Evolutionary conservation across 2,888 invertebrate species (phyloP).

Genomic region (Zygothrica quintamaculata): DNA sequence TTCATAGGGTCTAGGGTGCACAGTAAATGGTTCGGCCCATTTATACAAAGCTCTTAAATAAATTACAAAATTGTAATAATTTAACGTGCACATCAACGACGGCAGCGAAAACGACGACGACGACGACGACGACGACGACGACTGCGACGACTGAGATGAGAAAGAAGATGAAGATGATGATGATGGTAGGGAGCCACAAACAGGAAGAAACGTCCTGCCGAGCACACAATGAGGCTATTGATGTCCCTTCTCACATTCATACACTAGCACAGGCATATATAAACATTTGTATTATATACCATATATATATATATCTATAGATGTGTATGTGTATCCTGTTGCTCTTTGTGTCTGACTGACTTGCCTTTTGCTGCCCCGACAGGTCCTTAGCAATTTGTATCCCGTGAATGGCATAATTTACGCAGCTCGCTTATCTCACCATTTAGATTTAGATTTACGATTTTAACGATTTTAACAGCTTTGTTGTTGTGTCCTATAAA

Average conservation of each 20-base stretch:
- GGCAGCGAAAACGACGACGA: background rate
- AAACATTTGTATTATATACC: background rate
- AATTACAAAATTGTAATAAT: slow-evolving; percentile 82
- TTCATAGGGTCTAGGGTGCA: background rate
- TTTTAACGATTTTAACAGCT: slow-evolving; percentile 31
- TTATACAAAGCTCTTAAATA: slow-evolving; percentile 79
- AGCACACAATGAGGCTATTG: slow-evolving; percentile 35
- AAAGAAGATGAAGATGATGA: too few relatives aligned
- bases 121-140: slow-evolving; percentile 3
- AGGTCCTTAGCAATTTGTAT: slow-evolving; percentile 46
- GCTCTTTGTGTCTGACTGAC: slow-evolving; percentile 27
- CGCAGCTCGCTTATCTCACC: slow-evolving; percentile 58
- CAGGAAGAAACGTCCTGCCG: slow-evolving; percentile 24
- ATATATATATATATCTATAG: slow-evolving; percentile 11
- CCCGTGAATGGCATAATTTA: slow-evolving; percentile 67
- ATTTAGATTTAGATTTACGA: slow-evolving; percentile 68
- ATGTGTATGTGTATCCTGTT: slow-evolving; percentile 30
- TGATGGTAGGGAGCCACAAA: slow-evolving; percentile 6
- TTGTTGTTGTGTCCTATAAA: slow-evolving; percentile 6
- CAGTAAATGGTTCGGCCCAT: slow-evolving; percentile 72
- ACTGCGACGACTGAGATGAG: slow-evolving; percentile 24
- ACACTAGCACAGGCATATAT: background rate
- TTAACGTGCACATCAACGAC: slow-evolving; percentile 55
- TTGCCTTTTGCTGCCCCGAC: slow-evolving; percentile 47
- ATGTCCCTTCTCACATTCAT: slow-evolving; percentile 33